These are phyloP conservation scores for Pleuronectes platessa DNA, from an alignment of 2,113 vertebrate species.

Conservation along the genomic window DNA sequence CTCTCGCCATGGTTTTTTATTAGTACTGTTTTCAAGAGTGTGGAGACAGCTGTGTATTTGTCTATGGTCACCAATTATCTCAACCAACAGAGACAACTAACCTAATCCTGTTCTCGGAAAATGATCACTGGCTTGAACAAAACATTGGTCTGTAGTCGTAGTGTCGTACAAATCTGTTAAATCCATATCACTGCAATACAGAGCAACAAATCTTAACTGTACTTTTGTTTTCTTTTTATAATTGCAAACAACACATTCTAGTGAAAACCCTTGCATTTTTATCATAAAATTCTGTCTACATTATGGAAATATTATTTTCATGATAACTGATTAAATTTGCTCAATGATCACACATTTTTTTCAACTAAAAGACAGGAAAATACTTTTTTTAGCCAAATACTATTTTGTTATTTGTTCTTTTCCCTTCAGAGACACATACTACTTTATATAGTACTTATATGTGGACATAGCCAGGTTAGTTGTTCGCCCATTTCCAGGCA, in stretches of 20 bases:
- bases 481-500: no score
- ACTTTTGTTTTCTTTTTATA: not conserved
- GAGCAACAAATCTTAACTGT: not conserved
- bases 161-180: not conserved
- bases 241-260: not conserved
- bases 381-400: no score
- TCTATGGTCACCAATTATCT: not conserved
- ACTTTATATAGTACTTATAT: no score
- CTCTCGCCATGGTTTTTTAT: constrained; percentile 7
- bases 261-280: no score
- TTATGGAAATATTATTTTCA: no score
- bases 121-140: not conserved
- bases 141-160: not conserved
- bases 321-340: no score
- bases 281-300: no score
- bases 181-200: not conserved
- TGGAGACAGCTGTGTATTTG: not conserved
- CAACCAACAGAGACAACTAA: not conserved
- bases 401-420: not conserved
- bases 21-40: not conserved
- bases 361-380: not conserved
- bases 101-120: not conserved
- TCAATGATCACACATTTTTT: no score
- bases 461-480: no score
- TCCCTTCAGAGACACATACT: no score